Evolutionary conservation across 2,888 invertebrate genomes (phyloP).

Genomic region (Agapetus fuscipes): DNA sequence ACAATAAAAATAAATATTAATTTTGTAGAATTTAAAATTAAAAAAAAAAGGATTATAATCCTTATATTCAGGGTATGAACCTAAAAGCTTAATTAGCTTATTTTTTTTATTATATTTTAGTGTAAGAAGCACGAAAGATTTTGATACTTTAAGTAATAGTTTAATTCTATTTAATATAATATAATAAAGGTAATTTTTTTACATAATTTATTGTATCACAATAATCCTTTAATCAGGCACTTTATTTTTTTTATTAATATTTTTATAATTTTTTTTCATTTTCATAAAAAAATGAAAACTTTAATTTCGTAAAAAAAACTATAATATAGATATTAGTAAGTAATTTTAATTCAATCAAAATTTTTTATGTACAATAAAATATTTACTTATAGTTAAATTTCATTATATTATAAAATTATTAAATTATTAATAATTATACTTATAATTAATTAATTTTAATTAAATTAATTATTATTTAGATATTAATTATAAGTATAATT

Average conservation of each 20-base stretch:
- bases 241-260: constrained; percentile 26
- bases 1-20: constrained; percentile 44
- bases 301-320: too few relatives aligned
- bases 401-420: too few relatives aligned
- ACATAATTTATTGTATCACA: constrained; percentile 50
- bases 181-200: constrained; percentile 34
- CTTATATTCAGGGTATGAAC: constrained; percentile 36
- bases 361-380: too few relatives aligned
- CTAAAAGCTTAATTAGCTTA: constrained; percentile 44
- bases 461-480: too few relatives aligned
- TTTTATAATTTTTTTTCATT: constrained; percentile 26
- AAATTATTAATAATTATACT: too few relatives aligned
- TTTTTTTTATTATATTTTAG: constrained; percentile 46
- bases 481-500: too few relatives aligned
- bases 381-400: too few relatives aligned
- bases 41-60: constrained; percentile 41
- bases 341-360: too few relatives aligned
- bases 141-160: constrained; percentile 51
- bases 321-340: too few relatives aligned
- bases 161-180: constrained; percentile 52
- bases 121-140: constrained; percentile 53
- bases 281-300: too few relatives aligned
- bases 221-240: constrained; percentile 51
- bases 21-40: constrained; percentile 37
- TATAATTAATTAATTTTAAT: too few relatives aligned